A percentile compares a stretch with the other conserved stretches of the same genome.
Evolutionary conservation across 2,113 vertebrate species (phyloP).

Genomic region (Rhinolophus ferrumequinum): DNA sequence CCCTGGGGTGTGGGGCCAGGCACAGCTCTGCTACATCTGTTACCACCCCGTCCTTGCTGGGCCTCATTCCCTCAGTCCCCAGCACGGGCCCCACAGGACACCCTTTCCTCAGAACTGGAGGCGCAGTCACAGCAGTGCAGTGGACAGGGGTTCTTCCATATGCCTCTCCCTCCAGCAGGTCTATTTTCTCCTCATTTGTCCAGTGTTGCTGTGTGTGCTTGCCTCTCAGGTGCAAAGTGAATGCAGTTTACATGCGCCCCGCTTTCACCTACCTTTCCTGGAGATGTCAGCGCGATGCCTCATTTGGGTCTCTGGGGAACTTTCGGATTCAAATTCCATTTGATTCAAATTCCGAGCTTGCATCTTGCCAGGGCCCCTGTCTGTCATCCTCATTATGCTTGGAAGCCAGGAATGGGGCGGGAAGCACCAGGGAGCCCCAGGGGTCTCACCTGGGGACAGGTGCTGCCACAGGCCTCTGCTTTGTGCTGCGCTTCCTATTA

Average conservation of each 20-base stretch:
- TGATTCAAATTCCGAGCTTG: not conserved
- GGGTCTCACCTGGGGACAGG: slow-evolving; percentile 36
- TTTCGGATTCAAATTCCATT: not conserved
- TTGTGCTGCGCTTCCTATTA: not conserved
- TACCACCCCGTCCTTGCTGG: accelerated
- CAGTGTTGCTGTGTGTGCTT: accelerated
- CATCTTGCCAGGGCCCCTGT: not conserved
- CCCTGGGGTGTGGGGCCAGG: too few relatives aligned
- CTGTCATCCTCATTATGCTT: not conserved
- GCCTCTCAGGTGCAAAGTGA: not conserved
- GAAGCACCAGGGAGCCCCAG: not conserved
- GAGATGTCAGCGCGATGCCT: not conserved
- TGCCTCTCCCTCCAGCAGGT: not conserved
- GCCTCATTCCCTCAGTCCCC: not conserved
- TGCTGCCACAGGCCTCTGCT: not conserved
- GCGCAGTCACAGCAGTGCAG: accelerated
- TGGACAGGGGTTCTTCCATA: not conserved
- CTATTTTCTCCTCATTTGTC: not conserved
- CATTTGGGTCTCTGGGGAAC: not conserved
- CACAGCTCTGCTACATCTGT: not conserved
- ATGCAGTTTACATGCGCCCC: accelerated
- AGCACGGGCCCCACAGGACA: accelerated
- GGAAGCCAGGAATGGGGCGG: not conserved
- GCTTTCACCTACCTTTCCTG: not conserved
- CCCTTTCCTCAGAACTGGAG: not conserved